These are phyloP conservation scores for Azemiops feae DNA, from an alignment of 2,113 vertebrate species.

Conservation along the genomic window DNA sequence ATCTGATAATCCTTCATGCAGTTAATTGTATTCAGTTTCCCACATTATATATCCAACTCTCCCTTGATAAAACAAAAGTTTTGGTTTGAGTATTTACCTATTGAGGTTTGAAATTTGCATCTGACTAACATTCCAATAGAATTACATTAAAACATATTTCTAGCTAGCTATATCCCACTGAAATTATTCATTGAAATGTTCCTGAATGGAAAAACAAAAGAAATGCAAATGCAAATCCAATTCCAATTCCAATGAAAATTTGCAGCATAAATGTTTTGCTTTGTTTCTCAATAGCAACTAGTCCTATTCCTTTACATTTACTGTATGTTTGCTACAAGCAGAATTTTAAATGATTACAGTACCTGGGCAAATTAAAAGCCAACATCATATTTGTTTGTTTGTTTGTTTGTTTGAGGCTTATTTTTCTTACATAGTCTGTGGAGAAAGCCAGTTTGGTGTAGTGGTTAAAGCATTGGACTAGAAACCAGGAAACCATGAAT, in stretches of 20 bases:
- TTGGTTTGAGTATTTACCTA: not conserved
- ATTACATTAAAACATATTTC: constrained; percentile 37
- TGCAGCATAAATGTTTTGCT: constrained; percentile 36
- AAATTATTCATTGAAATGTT: constrained; percentile 43
- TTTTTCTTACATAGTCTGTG: not conserved
- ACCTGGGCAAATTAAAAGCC: not conserved
- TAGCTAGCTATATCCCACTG: constrained; percentile 41
- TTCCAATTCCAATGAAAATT: constrained; percentile 56
- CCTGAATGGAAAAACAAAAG: constrained; percentile 33
- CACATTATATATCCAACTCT: constrained; percentile 6
- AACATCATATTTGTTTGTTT: not conserved
- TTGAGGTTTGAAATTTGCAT: constrained; percentile 57
- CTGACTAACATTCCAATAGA: constrained; percentile 40
- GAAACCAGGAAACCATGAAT: too few relatives aligned
- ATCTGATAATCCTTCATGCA: not conserved
- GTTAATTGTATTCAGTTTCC: constrained; percentile 40
- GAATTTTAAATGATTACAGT: constrained; percentile 40
- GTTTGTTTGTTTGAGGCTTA: not conserved
- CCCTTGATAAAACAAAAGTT: constrained; percentile 49
- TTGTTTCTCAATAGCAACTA: constrained; percentile 48
- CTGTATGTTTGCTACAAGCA: constrained; percentile 51
- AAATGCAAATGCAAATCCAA: constrained; percentile 48
- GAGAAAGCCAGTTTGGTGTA: not conserved
- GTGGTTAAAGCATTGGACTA: not conserved
- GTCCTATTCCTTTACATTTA: constrained; percentile 47